Conservation (phyloP, 2,113 vertebrate species). For the Pterocles burchelli region DNA sequence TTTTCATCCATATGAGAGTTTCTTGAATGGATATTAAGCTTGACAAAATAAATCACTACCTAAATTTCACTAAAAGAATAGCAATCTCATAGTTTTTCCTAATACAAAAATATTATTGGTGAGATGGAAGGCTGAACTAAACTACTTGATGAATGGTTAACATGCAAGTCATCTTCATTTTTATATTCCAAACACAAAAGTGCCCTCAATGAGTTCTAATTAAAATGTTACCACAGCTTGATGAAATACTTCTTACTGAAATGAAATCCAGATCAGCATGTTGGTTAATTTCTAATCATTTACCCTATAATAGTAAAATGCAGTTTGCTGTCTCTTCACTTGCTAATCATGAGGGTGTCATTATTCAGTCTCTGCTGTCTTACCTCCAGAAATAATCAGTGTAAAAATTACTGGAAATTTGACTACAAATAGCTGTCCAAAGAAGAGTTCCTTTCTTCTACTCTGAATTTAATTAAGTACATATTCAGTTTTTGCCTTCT, state of each 20-base stretch:
- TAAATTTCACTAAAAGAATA: neutral
- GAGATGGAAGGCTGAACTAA: neutral
- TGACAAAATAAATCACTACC: neutral
- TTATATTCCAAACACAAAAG: neutral
- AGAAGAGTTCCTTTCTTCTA: conserved; percentile 34
- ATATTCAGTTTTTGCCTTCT: neutral
- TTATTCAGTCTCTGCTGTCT: conserved; percentile 38
- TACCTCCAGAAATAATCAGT: conserved; percentile 58
- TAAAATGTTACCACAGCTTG: conserved; percentile 12
- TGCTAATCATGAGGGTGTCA: conserved; percentile 42
- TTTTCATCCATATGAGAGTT: neutral
- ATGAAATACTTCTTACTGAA: conserved; percentile 52
- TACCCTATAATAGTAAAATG: conserved; percentile 41
- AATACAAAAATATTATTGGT: neutral
- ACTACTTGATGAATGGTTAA: neutral
- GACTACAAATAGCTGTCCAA: conserved; percentile 49
- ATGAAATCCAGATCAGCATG: conserved; percentile 30
- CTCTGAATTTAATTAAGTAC: conserved; percentile 57
- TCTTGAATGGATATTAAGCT: neutral
- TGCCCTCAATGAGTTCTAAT: conserved; percentile 49
- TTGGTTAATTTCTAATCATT: conserved; percentile 61
- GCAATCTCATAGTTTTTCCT: neutral
- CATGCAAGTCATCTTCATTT: neutral
- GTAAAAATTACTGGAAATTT: conserved; percentile 58
- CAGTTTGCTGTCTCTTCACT: conserved; percentile 24